A percentile compares a stretch with the other conserved stretches of the same genome.
phyloP scores from a whole-genome alignment of 92 coral and sea anemone genomes.

The Ricordea florida region DNA sequence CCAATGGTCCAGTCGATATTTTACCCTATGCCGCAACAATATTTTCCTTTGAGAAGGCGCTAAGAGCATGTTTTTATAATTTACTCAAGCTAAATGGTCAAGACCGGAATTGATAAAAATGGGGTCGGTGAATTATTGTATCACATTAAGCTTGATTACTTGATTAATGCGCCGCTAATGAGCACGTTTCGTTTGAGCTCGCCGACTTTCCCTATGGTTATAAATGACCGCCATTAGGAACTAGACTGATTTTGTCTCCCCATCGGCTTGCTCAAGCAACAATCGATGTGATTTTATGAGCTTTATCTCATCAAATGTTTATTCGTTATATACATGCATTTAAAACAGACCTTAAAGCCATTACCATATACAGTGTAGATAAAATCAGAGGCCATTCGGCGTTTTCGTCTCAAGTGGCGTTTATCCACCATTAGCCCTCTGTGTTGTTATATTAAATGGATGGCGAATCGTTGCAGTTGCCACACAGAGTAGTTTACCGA shows the following conservation, averaged over 20 bases:
- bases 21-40: too few relatives aligned
- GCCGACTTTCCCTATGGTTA: background rate
- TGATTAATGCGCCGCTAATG: slow-evolving; percentile 11
- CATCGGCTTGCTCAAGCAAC: background rate
- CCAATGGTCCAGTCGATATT: too few relatives aligned
- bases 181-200: slow-evolving; percentile 33
- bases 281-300: background rate
- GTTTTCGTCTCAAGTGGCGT: too few relatives aligned
- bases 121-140: background rate
- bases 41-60: slow-evolving; percentile 33
- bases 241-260: background rate
- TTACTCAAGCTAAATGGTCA: slow-evolving; percentile 12
- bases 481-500: too few relatives aligned
- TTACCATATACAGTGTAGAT: too few relatives aligned
- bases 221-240: slow-evolving; percentile 19
- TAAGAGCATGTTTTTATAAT: slow-evolving; percentile 48
- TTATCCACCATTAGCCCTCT: too few relatives aligned
- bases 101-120: background rate
- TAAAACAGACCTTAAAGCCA: too few relatives aligned
- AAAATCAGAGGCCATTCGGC: too few relatives aligned
- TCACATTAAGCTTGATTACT: slow-evolving; percentile 5
- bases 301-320: too few relatives aligned
- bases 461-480: too few relatives aligned
- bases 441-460: too few relatives aligned
- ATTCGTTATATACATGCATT: too few relatives aligned